Evolutionary conservation across 1,140 invertebrate genomes (phyloP).

Genomic region (Trigoniulus corallinus): DNA sequence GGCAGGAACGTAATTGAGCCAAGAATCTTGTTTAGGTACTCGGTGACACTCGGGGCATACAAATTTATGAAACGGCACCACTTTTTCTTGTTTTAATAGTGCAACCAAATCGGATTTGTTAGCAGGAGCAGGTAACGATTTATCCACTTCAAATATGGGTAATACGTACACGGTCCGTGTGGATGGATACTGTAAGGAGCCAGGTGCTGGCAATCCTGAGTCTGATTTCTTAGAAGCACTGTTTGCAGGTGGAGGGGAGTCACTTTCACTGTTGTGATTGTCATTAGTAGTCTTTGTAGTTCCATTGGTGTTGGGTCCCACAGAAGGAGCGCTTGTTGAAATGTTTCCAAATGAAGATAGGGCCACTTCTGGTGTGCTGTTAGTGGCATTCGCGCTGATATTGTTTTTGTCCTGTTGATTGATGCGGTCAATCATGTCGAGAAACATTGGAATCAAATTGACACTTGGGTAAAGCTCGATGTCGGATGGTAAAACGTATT

Average conservation of each 20-base stretch:
- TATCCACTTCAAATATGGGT: conserved; percentile 21
- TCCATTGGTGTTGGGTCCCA: conserved; percentile 19
- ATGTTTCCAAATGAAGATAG: no score
- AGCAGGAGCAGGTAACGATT: conserved; percentile 12
- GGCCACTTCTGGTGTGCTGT: no score
- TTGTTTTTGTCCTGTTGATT: background rate
- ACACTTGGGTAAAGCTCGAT: conserved; percentile 29
- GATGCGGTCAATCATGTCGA: conserved; percentile 46
- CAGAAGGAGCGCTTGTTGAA: no score
- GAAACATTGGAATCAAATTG: conserved; percentile 50
- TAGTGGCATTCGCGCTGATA: no score
- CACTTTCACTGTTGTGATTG: background rate
- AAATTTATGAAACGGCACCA: conserved; percentile 21
- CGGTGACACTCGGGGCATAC: conserved; percentile 21
- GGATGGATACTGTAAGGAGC: no score
- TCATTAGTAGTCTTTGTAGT: conserved; percentile 12
- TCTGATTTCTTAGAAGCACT: no score
- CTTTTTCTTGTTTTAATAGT: conserved; percentile 22
- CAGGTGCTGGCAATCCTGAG: no score
- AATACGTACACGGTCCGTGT: conserved; percentile 22
- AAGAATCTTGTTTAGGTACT: conserved; percentile 17
- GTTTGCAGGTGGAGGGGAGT: no score
- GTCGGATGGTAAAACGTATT: conserved; percentile 19
- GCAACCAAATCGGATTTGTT: conserved; percentile 33
- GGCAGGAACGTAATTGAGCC: conserved; percentile 23